Conservation (phyloP, 2,797 vertebrate species). For the Taeniopygia guttata region DNA sequence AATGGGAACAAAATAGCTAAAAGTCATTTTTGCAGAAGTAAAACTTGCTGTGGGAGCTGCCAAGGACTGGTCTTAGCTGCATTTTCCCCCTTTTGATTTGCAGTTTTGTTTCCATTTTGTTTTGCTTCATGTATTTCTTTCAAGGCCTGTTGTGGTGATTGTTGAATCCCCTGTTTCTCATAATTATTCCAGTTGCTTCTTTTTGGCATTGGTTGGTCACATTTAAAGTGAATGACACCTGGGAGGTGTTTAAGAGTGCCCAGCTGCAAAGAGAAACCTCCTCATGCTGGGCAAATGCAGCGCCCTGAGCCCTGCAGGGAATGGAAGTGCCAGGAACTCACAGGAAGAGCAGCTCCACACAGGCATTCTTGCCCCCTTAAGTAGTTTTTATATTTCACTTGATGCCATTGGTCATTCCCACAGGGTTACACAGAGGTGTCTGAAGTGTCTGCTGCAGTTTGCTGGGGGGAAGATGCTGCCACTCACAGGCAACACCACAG, state of each 20-base stretch:
- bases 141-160: neutral
- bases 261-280: neutral
- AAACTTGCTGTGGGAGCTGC: neutral
- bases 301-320: neutral
- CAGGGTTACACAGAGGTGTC: neutral
- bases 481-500: accelerated
- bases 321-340: neutral
- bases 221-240: neutral
- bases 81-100: neutral
- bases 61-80: neutral
- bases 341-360: neutral
- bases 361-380: neutral
- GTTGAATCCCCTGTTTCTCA: neutral
- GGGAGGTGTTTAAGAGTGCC: neutral
- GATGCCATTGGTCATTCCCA: accelerated
- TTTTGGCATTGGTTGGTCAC: neutral
- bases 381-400: neutral
- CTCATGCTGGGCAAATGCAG: accelerated
- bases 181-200: neutral
- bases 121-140: neutral
- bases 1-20: neutral
- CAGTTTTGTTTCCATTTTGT: neutral
- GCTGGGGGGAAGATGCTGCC: neutral
- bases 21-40: neutral
- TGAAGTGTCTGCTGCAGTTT: neutral